Base-by-base conservation (phyloP, 2,113 vertebrate genomes). In the Solea solea region DNA sequence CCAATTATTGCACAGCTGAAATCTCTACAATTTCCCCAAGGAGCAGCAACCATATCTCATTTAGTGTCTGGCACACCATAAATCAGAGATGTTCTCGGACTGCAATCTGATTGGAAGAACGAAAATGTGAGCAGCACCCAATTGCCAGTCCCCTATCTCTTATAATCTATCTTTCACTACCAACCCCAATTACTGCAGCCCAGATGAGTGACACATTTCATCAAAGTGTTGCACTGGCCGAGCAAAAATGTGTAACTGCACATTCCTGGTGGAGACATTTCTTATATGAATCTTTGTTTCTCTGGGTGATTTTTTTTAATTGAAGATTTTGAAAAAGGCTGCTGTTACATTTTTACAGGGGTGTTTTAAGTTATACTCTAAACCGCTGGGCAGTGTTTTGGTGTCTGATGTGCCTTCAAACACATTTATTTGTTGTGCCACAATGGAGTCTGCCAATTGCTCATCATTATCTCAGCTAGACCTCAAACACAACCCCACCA, bases 1-100 rank as follows among this genome's bases (percentile, higher is more conserved):
- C 80, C 73, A 80, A 87, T 83, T 85, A 90, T 27, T 34, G 7
- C 7, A 5, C 9, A 14, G 69, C n/a, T 59, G 59, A 65, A 63
- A 61, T 42, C 10, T 46, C 7, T 25, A 28, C 46, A 48, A 46
- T 34, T 50, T 59, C 49, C 45, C 69, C 41, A 4, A 45, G 68
- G 57, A 28, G 66, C 62, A 7, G 59, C 45, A 59, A 44, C 62
- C 27, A 16, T 16, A 49, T 73, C 69, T 86, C 44, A 76, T 76
- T 71, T 69, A 70, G 42, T 66, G 28, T 12, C 49, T 40, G 49
- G 16, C 46, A 53, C 28, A 34, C 58, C 6, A 76, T 78, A 54
- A 82, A 82, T 85, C 67, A 78, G 40, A 69, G 27, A 8, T 42
- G 56, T 11, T n/a, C 55, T 39, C 28, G 1, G 13, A 64, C 14